phyloP scores from a whole-genome alignment of 1,140 invertebrate genomes.

The Tachypleus tridentatus region DNA sequence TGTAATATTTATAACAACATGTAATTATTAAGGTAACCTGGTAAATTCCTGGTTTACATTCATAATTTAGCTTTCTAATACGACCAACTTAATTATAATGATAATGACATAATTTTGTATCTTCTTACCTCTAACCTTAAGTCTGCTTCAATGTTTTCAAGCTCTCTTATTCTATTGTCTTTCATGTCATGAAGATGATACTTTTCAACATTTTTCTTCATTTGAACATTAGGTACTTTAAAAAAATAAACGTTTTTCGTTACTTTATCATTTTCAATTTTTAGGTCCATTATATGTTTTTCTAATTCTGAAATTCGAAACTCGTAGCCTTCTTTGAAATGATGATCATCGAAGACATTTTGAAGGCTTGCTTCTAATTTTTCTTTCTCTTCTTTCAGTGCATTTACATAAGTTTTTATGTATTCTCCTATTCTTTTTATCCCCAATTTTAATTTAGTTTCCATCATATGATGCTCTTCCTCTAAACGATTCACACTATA shows the following conservation, averaged over 20 bases:
- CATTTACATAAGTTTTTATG: conserved; percentile 11
- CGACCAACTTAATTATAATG: no score
- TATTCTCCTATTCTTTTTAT: conserved; percentile 18
- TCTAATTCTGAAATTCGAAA: conserved; percentile 15
- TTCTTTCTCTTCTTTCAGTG: conserved; percentile 14
- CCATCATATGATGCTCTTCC: conserved; percentile 18
- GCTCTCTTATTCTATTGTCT: no score
- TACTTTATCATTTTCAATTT: conserved; percentile 14
- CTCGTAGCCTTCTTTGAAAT: conserved; percentile 19
- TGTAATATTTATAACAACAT: no score
- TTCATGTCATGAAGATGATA: no score
- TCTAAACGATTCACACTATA: conserved; percentile 13
- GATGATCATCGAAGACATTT: conserved; percentile 31
- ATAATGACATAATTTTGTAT: no score
- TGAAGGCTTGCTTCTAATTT: conserved; percentile 39
- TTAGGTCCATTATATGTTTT: conserved; percentile 5
- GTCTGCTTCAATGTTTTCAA: not conserved
- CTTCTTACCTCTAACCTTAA: not conserved
- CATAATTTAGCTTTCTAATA: no score
- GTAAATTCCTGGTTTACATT: no score
- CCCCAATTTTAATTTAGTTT: conserved; percentile 18
- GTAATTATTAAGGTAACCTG: no score
- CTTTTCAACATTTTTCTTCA: not conserved
- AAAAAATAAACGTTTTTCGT: not conserved
- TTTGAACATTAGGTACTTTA: conserved; percentile 1